A percentile compares a stretch with the other conserved stretches of the same genome.
Conservation (phyloP, 2,797 vertebrate species). For the Pseudomugil gertrudae region DNA sequence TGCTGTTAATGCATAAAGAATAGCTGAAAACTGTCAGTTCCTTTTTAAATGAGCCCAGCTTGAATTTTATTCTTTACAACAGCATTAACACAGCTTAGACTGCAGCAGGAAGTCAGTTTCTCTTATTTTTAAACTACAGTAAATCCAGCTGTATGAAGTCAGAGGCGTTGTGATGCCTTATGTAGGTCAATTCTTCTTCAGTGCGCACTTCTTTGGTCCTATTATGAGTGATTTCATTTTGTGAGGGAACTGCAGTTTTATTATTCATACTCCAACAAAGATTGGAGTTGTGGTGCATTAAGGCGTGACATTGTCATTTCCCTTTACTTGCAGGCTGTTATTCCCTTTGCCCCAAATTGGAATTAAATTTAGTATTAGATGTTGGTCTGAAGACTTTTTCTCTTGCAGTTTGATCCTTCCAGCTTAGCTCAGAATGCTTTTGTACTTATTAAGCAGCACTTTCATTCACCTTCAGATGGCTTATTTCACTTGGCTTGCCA, state of each 20-base stretch:
- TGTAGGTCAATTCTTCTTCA: conserved; percentile 75
- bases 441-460: conserved; percentile 20
- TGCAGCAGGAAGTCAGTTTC: conserved; percentile 17
- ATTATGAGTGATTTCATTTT: conserved; percentile 76
- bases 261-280: conserved; percentile 71
- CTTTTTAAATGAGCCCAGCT: conserved; percentile 56
- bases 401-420: conserved; percentile 21
- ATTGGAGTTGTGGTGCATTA: conserved; percentile 70
- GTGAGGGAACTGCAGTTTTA: conserved; percentile 67
- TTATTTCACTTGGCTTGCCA: conserved; percentile 23
- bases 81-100: conserved; percentile 48
- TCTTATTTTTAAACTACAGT: conserved; percentile 55
- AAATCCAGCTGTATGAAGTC: conserved; percentile 53
- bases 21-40: conserved; percentile 57
- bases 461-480: conserved; percentile 5
- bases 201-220: conserved; percentile 56
- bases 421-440: conserved; percentile 34
- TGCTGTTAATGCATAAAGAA: conserved; percentile 65
- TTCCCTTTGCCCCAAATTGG: conserved; percentile 64
- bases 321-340: conserved; percentile 48
- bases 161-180: conserved; percentile 60
- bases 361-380: conserved; percentile 66
- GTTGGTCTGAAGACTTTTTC: conserved; percentile 52
- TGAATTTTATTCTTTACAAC: conserved; percentile 69
- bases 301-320: conserved; percentile 70